Percentiles rank a stretch among this genome's conserved stretches.
Conservation (phyloP, 2,797 vertebrate species). For the Tachyglossus aculeatus region DNA sequence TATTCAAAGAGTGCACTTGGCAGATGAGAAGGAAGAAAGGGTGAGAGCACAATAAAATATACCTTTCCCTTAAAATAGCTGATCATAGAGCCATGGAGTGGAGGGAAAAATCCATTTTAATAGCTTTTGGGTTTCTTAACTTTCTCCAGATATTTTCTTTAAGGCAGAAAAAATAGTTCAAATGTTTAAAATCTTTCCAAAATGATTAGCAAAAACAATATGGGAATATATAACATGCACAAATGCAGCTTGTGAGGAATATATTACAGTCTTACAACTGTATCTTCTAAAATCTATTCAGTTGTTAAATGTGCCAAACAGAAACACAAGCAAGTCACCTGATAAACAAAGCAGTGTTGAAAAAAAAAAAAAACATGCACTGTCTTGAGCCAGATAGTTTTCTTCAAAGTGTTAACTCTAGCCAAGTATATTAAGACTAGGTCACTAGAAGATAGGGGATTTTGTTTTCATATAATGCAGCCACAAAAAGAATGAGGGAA, state of each 20-base stretch:
- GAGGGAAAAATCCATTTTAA: constrained; percentile 15
- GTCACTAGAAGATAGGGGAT: constrained; percentile 36
- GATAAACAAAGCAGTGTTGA: constrained; percentile 63
- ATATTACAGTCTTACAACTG: constrained; percentile 24
- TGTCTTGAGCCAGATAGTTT: constrained; percentile 44
- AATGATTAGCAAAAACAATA: constrained; percentile 48
- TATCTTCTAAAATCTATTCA: constrained; percentile 54
- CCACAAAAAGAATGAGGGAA: constrained; percentile 26
- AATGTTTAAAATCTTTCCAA: constrained; percentile 50
- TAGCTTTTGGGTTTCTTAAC: constrained; percentile 30
- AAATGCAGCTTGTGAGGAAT: constrained; percentile 51
- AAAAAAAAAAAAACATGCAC: constrained; percentile 40
- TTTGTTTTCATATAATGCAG: constrained; percentile 22
- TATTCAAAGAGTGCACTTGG: constrained; percentile 18
- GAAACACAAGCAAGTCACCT: constrained; percentile 54
- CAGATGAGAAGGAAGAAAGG: neutral
- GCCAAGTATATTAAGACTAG: constrained; percentile 25
- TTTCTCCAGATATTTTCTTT: constrained; percentile 38
- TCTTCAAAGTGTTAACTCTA: constrained; percentile 46
- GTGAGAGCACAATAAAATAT: neutral
- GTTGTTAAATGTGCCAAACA: constrained; percentile 58
- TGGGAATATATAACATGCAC: constrained; percentile 56
- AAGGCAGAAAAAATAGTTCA: neutral
- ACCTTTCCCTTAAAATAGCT: constrained; percentile 15
- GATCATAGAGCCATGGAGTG: neutral